A percentile compares a stretch with the other conserved stretches of the same genome.
Evolutionary conservation across 2,113 vertebrate species (phyloP).

Genomic region (Cettia cetti): DNA sequence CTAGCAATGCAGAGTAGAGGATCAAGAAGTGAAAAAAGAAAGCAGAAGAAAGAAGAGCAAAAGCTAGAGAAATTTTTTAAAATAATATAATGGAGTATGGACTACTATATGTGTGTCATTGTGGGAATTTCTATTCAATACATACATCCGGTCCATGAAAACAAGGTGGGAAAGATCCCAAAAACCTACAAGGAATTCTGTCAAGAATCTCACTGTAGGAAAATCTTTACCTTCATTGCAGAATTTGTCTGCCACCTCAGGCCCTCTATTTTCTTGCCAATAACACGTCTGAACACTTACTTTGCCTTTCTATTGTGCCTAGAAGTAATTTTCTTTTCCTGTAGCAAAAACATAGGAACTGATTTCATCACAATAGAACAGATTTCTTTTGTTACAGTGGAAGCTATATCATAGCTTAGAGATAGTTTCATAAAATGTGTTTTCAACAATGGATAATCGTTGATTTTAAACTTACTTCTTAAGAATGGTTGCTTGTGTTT

Average conservation of each 20-base stretch:
- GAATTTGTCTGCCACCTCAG: neutral
- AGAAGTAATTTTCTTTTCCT: neutral
- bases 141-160: neutral
- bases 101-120: neutral
- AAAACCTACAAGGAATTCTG: neutral
- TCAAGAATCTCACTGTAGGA: neutral
- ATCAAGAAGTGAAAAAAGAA: neutral
- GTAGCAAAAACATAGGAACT: neutral
- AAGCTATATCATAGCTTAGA: neutral
- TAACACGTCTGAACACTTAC: neutral
- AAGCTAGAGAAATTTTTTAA: neutral
- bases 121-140: neutral
- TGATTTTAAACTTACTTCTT: neutral
- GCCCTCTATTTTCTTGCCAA: neutral
- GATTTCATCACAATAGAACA: neutral
- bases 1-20: neutral
- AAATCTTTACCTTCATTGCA: neutral
- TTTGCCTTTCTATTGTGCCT: neutral
- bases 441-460: neutral
- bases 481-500: neutral
- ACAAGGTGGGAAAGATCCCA: neutral
- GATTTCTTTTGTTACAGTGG: neutral
- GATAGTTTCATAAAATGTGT: neutral
- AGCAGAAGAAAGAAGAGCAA: neutral
- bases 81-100: neutral